Evolutionary conservation across 2,113 vertebrate species (phyloP), one percentile per base, ranked within the genome.

Genomic region (Formicarius rufipectus): DNA sequence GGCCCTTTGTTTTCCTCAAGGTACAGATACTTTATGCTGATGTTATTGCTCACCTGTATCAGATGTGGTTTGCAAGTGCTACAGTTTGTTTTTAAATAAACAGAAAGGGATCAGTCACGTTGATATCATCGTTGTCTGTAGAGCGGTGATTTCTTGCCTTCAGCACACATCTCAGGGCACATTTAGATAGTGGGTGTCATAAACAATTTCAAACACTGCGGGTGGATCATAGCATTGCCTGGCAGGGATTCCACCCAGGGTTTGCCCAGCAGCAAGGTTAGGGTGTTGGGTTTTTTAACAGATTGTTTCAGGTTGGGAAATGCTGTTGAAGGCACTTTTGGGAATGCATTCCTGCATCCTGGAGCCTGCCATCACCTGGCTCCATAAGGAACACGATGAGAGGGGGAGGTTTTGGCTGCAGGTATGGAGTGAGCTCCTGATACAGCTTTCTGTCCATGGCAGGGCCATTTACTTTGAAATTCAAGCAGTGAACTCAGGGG

Each of bases 371-470:
- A 3, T 53, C 22, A 0, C 6, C 58, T 33, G 59, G 15, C 28
- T 77, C 16, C 2, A 1, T 39, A 33, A 10, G 16, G n/a, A 20
- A 27, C 2, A 2, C 33, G 31, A 14, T 4, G 18, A n/a, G 35
- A 50, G 18, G 47, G n/a, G 27, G 2, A 8, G 27, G 17, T 1
- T 80, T 47, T 33, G n/a, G 33, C 27, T 1, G 3, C 11, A 22
- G 27, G 4, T 7, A 1, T 23, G 47, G 53, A 7, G 47, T 23
- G 22, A 19, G 45, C 15, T 56, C 23, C 42, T 56, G 1, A 9
- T n/a, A 1, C 0, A 4, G 20, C 5, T 49, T 64, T 86, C 27
- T 63, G 4, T 42, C 42, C 10, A 1, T 4, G 9, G 25, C 40
- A 78, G 31, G 77, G 27, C 24, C 10, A 8, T 8, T 27, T 72